These are phyloP conservation scores for Cebidichthys violaceus DNA, from an alignment of 2,113 vertebrate species.

Conservation along the genomic window DNA sequence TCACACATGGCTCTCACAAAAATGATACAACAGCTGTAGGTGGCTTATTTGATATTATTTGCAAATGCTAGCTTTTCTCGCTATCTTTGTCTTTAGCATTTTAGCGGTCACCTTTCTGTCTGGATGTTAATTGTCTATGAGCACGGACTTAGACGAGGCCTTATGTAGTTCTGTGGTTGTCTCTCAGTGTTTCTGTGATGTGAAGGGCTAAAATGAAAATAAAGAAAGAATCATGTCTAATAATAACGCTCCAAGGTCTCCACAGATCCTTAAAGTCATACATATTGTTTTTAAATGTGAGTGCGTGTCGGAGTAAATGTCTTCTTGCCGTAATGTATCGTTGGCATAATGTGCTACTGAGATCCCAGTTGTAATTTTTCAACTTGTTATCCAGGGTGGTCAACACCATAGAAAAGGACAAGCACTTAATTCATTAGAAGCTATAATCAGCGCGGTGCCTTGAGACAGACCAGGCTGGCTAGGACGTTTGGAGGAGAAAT, in stretches of 20 bases:
- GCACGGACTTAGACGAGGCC: not conserved
- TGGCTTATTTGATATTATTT: slow-evolving; percentile 1
- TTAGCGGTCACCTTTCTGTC: not conserved
- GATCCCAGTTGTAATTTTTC: slow-evolving; percentile 31
- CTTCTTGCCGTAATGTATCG: not conserved
- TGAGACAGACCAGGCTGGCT: slow-evolving; percentile 50
- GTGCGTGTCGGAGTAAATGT: not conserved
- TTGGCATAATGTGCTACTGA: slow-evolving; percentile 19
- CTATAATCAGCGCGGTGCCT: slow-evolving; percentile 59
- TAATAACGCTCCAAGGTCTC: not conserved
- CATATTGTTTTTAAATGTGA: not conserved
- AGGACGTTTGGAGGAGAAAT: slow-evolving; percentile 69
- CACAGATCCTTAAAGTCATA: not conserved
- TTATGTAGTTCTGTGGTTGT: not conserved
- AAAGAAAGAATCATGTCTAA: not conserved
- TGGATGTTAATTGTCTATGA: not conserved
- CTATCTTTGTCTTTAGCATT: not conserved
- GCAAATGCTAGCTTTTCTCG: not conserved
- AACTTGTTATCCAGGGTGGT: slow-evolving; percentile 20
- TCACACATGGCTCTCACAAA: slow-evolving; percentile 13
- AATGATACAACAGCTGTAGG: not conserved
- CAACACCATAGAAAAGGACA: slow-evolving; percentile 44
- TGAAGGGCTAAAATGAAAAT: not conserved
- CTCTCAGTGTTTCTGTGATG: not conserved
- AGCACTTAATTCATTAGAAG: slow-evolving; percentile 59